Conservation (phyloP, 2,888 invertebrate species). For the Ceraclea dissimilis region DNA sequence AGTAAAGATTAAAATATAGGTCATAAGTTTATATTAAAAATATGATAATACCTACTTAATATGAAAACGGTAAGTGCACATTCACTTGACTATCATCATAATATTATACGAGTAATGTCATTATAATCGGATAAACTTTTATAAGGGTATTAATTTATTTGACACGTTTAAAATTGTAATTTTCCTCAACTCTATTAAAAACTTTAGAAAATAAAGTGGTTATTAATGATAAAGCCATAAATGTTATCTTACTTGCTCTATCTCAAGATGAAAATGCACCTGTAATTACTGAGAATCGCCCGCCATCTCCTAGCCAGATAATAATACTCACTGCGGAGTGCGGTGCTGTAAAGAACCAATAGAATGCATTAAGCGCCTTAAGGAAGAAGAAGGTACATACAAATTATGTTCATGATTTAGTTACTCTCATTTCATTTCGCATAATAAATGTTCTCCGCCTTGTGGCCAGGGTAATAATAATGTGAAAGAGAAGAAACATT, state of each 20-base stretch:
- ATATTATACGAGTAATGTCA: no score
- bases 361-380: neutral
- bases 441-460: neutral
- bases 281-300: neutral
- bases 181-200: no score
- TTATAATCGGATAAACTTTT: neutral
- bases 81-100: no score
- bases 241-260: neutral
- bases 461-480: neutral
- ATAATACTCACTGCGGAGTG: neutral
- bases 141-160: constrained; percentile 1
- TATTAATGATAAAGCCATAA: no score
- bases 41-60: no score
- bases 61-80: no score
- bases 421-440: neutral
- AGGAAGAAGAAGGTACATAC: neutral
- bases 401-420: neutral
- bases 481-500: neutral
- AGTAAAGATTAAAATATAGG: no score
- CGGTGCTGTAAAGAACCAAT: neutral
- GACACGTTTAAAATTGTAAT: no score
- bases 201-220: no score
- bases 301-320: neutral
- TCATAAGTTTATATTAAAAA: no score
- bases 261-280: neutral